These are phyloP conservation scores for Gallinago jamesoni DNA, from an alignment of 2,113 vertebrate species.

Conservation along the genomic window DNA sequence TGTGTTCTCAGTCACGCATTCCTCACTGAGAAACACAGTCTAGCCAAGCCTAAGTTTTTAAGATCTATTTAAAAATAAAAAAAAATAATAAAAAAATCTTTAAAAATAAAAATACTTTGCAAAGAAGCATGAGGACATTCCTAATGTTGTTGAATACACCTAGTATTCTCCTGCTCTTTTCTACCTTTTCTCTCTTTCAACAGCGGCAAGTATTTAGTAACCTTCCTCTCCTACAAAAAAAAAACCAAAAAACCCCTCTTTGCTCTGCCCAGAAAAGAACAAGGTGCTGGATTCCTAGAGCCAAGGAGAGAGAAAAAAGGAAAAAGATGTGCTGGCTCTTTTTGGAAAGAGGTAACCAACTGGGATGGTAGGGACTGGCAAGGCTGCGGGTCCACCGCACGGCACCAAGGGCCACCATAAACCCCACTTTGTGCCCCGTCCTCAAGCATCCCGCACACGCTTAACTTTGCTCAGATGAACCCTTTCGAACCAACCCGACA, in stretches of 20 bases:
- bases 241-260: not conserved
- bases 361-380: not conserved
- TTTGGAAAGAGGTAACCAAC: not conserved
- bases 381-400: not conserved
- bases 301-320: not conserved
- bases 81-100: not conserved
- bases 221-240: not conserved
- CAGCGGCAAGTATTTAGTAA: not conserved
- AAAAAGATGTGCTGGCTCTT: not conserved
- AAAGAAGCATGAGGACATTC: not conserved
- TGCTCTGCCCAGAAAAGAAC: not conserved
- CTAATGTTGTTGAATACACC: not conserved
- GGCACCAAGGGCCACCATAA: not conserved
- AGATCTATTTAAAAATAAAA: not conserved
- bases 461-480: not conserved
- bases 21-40: not conserved
- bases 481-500: not conserved
- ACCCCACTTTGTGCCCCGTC: not conserved
- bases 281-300: not conserved
- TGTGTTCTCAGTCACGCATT: constrained; percentile 26
- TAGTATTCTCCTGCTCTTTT: not conserved
- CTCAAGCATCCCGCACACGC: not conserved
- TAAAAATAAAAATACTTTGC: not conserved
- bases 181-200: not conserved
- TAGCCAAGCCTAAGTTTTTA: not conserved